These are phyloP conservation scores for Eupristina koningsbergeri DNA, from an alignment of 1,140 invertebrate genomes.

Conservation along the genomic window DNA sequence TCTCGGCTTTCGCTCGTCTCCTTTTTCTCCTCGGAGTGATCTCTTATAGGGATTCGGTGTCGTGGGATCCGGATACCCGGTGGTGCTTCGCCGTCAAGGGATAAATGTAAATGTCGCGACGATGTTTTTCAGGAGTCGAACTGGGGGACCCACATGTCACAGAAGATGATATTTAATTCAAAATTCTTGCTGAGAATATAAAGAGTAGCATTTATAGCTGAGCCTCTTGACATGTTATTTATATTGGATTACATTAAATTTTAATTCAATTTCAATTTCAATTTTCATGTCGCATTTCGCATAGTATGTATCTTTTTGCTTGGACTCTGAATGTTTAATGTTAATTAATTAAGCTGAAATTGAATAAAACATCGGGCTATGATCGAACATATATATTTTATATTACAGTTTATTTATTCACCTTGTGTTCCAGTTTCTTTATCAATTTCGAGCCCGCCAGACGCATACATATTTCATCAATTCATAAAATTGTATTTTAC, in stretches of 20 bases:
- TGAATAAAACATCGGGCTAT: not conserved
- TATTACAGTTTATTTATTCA: not conserved
- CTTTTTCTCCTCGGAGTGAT: not conserved
- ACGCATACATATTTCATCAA: not conserved
- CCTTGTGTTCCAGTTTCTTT: not conserved
- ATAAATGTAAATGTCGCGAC: not conserved
- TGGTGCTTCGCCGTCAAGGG: not conserved
- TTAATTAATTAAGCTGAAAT: not conserved
- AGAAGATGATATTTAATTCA: not conserved
- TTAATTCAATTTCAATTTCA: not conserved
- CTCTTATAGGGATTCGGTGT: too few relatives aligned
- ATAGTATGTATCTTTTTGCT: not conserved
- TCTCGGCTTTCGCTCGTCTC: not conserved
- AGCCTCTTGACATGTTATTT: not conserved
- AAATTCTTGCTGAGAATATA: not conserved
- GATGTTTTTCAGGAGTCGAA: not conserved
- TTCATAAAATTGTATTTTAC: not conserved
- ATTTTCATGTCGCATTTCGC: not conserved
- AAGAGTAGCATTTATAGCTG: not conserved
- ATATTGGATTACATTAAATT: not conserved
- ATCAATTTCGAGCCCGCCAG: not conserved
- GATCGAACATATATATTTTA: not conserved
- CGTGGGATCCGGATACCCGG: not conserved
- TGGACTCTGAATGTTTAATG: not conserved
- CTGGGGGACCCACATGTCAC: not conserved